phyloP scores from a whole-genome alignment of 2,888 invertebrate genomes.

The Parnassius smintheus region DNA sequence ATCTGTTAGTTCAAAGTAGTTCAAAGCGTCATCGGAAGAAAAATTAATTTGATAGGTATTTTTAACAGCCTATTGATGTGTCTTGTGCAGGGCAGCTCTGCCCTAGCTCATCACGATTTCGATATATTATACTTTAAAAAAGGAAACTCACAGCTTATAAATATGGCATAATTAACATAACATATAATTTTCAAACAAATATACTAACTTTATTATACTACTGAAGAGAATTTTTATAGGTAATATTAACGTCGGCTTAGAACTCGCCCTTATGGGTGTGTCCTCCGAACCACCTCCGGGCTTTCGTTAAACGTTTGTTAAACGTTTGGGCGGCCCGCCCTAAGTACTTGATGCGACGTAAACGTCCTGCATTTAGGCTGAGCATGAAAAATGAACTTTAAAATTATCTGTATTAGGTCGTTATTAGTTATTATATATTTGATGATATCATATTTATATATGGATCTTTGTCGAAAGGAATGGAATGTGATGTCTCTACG shows the following conservation, averaged over 20 bases:
- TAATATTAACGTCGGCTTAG: conserved; percentile 8
- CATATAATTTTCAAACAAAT: no score
- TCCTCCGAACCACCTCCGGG: conserved; percentile 61
- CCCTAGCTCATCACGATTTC: no score
- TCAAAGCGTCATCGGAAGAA: no score
- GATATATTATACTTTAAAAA: no score
- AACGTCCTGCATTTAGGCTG: conserved; percentile 35
- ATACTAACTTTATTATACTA: no score
- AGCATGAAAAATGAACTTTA: conserved; percentile 45
- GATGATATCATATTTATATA: conserved; percentile 1
- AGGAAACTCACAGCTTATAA: no score
- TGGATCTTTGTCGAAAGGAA: conserved; percentile 58
- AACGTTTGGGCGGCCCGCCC: conserved; percentile 82
- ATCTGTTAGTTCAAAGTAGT: no score
- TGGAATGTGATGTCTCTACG: conserved; percentile 53
- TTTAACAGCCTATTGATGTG: no score
- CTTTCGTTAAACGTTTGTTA: conserved; percentile 77
- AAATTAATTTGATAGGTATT: no score
- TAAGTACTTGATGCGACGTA: conserved; percentile 57
- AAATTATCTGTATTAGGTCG: conserved; percentile 32
- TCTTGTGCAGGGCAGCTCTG: no score
- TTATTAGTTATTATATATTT: conserved; percentile 25
- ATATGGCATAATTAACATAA: no score
- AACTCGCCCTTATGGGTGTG: conserved; percentile 67
- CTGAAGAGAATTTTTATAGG: conserved; percentile 10